Base-by-base conservation (phyloP, 2,113 vertebrate genomes). In the Cephalopterus ornatus region DNA sequence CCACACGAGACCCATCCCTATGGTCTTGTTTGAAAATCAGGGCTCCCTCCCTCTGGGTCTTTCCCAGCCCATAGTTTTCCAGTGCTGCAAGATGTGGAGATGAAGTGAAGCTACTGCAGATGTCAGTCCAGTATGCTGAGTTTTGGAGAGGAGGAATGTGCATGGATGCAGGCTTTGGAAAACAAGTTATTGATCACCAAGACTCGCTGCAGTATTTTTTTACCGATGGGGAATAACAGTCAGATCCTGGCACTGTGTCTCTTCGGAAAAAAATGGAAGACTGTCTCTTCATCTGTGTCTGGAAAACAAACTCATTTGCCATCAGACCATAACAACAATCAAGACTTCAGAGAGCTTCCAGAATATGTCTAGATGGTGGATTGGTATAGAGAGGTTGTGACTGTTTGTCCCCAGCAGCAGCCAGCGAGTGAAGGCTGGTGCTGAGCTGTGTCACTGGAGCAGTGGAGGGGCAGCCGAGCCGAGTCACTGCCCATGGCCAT, bases 1-100 rank as follows among this genome's bases (percentile, higher is more conserved):
- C 59, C 30, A 30, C 24, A 8, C 0, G 0, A 58, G 63, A 18
- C 53, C 44, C 67, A 3, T 35, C 42, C 24, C 42, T 39, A 2
- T 35, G 30, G 39, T 17, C 23, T 14, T 26, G 18, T 41, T 21
- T 39, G n/a, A 41, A 83, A 56, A n/a, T 32, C 5, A 3, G 39
- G 30, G 27, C 22, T 74, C 6, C 6, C 5, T 68, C 6, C 23
- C 1, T 1, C 11, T 11, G 27, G 61, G 5, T 49, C 59, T 52
- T 30, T 56, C 30, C n/a, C 49, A 16, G 28, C 14, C 2, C 1
- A 12, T 11, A 19, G 14, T 44, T 73, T 68, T 26, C 32, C 27
- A 11, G 72, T 6, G n/a, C 61, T 74, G 68, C 15, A 11, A 19
- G 47, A 58, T 8, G 1, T 4, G 18, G 32, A 23, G 49, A 30